Base-by-base conservation (phyloP, 1,140 invertebrate genomes). In the Ceratosolen fusciceps region DNA sequence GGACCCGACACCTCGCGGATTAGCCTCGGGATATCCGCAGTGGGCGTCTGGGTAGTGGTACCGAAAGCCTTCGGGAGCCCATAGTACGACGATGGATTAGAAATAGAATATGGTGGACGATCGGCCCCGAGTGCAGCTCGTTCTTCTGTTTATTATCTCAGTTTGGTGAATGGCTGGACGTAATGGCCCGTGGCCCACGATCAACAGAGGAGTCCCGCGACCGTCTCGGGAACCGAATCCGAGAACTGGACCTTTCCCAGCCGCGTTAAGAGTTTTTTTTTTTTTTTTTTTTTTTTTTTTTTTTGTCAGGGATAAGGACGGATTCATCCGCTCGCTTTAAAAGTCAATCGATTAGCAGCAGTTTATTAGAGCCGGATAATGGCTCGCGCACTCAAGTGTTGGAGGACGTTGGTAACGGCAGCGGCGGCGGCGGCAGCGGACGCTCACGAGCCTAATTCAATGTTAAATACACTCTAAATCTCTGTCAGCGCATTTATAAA, bases 401-500 rank as follows among this genome's bases (percentile, higher is more conserved):
- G 26, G 47, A 67, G 47, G 12, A 4, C 16, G 31, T 9, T 5
- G 14, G 24, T 1, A n/a, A n/a, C n/a, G n/a, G n/a, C n/a, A n/a
- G n/a, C n/a, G n/a, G n/a, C n/a, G n/a, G n/a, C n/a, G n/a, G n/a
- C 54, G 1, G 1, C 0, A 56, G n/a, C 10, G 47, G 29, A 29
- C 21, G 19, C 26, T 34, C 43, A 4, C 47, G 52, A 67, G 77
- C 71, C 84, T 87, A 87, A 88, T 88, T 87, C 86, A 83, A 86
- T 81, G 82, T 87, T 88, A 87, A 88, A 87, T 79, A 84, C 83
- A 80, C 84, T 83, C 82, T 84, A 86, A 87, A 88, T 88, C 85
- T 85, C 81, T 84, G 84, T 87, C 83, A 83, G 81, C 83, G 60
- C 74, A 19, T 73, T 71, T 71, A 76, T 75, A 75, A 62, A 34